Conservation (phyloP, 2,797 vertebrate species). For the Gallinago solitaria region DNA sequence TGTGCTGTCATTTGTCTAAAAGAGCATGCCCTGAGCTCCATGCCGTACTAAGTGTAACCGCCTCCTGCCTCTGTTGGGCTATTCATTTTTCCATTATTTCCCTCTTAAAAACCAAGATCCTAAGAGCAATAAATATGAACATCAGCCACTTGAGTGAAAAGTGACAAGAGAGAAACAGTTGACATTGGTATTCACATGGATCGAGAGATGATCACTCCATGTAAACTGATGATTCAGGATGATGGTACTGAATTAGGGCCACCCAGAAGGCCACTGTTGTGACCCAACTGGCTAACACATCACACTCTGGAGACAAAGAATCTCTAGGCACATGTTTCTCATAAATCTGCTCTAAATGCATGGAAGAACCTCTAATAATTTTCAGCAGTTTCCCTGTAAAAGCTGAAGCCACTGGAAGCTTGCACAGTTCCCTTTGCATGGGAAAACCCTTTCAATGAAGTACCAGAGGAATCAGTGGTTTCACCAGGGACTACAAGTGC, state of each 20-base stretch:
- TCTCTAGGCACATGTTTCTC: background rate
- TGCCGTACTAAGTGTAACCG: background rate
- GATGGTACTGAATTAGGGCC: background rate
- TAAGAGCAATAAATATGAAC: background rate
- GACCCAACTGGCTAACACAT: background rate
- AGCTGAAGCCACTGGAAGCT: background rate
- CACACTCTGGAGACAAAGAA: background rate
- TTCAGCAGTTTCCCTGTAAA: background rate
- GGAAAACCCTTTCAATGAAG: background rate
- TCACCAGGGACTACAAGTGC: background rate
- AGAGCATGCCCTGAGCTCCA: background rate
- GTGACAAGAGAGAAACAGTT: background rate
- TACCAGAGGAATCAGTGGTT: background rate
- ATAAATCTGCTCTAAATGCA: background rate
- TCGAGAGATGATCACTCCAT: rapidly evolving
- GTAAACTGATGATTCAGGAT: background rate
- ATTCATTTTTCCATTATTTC: background rate
- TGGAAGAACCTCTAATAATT: background rate
- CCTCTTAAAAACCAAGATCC: background rate
- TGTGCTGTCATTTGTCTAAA: background rate
- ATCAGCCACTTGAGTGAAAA: background rate
- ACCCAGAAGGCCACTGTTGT: background rate
- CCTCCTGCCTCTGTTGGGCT: background rate
- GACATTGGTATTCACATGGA: background rate
- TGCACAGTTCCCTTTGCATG: background rate